Evolutionary conservation across 64 coral and sea anemone genomes (phyloP), one percentile per base, ranked within the genome.

Genomic region (Hydrozoanthus tunicans): DNA sequence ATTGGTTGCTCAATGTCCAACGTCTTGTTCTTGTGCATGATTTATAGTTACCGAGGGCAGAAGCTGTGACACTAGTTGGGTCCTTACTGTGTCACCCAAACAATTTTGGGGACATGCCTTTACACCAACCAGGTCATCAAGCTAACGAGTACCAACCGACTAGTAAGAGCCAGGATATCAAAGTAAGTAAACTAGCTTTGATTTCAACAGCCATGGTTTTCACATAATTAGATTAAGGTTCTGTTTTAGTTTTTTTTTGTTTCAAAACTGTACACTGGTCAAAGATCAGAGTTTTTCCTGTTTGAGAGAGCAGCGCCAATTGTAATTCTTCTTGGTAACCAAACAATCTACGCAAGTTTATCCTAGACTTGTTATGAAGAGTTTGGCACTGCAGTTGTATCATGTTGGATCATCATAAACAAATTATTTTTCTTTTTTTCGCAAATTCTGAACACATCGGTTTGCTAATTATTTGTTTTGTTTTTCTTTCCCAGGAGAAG

Each of bases 11-110:
- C 32, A 43, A 43, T 2, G 32, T 43, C 32, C 32, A 43, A 43
- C 32, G 32, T 43, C 32, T 43, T 43, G 32, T 43, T 43, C 32
- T 43, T 43, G 43, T 26, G 7, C 13, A 52, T 76, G 9, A 51
- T 66, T 62, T 52, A 5, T 88, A 99, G 97, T 67, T 96, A n/a
- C 94, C 97, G 61, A 91, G 94, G 92, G 92, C 94, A 6, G 97
- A 99, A 77, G 97, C 97, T 26, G 92, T 94, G 2, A 94, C 97
- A 5, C 57, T 99, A n/a, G 64, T 99, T 69, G 96, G 92, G 7
- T 99, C 97, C 9, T 43, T 99, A 58, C 26, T 99, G 84, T 96
- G 94, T 78, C 96, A 92, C 70, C 94, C 97, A 17, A 99, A 99
- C 82, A 81, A 67, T 15, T 95, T 96, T 70, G 79, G 79, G 11